phyloP scores from a whole-genome alignment of 2,797 vertebrate species.

The Chloroceryle amazona region DNA sequence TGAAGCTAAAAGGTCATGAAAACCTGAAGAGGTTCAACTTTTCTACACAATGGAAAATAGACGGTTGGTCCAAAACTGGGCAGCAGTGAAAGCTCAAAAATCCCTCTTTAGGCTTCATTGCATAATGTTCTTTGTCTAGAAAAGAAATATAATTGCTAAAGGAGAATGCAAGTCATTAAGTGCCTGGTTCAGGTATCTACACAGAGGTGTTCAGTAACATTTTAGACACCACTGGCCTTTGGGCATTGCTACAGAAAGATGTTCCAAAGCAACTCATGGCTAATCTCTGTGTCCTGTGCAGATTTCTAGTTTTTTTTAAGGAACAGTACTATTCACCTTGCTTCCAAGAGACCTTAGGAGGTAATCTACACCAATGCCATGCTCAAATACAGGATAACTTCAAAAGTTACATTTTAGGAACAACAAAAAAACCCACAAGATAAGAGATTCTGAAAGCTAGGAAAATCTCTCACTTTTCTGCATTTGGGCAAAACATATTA shows the following conservation, averaged over 20 bases:
- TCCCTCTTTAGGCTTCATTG: not conserved
- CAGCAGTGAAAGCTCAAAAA: not conserved
- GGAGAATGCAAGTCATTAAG: not conserved
- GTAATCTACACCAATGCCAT: not conserved
- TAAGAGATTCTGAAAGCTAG: not conserved
- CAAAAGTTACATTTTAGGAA: not conserved
- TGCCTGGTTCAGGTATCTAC: not conserved
- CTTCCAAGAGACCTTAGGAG: not conserved
- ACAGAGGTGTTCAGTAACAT: not conserved
- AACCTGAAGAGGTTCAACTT: not conserved
- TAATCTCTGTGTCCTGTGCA: not conserved
- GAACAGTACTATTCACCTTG: not conserved
- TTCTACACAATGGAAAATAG: not conserved
- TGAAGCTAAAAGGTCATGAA: not conserved
- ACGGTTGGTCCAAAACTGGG: not conserved
- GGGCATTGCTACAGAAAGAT: not conserved
- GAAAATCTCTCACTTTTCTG: not conserved
- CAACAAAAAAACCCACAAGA: not conserved
- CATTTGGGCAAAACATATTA: not conserved
- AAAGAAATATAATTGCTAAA: not conserved
- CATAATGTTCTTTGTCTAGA: not conserved
- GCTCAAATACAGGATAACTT: not conserved
- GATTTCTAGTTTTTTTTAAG: not conserved
- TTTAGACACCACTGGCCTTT: not conserved
- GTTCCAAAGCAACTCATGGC: accelerated